These are phyloP conservation scores for Pluvialis apricaria DNA, from an alignment of 2,113 vertebrate genomes.

Conservation along the genomic window DNA sequence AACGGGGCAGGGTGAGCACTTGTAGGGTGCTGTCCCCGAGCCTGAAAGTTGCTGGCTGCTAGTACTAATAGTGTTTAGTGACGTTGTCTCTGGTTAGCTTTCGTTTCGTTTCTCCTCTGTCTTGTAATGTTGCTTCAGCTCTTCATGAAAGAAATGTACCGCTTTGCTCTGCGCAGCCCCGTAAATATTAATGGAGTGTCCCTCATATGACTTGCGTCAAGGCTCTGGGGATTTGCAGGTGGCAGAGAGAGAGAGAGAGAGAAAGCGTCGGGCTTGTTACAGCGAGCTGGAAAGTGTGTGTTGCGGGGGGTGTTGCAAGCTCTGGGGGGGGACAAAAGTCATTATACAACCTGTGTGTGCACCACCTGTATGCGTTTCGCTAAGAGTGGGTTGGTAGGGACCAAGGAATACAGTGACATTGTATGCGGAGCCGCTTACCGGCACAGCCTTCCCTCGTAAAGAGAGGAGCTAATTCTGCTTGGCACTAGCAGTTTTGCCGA, in stretches of 20 bases:
- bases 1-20: conserved; percentile 79
- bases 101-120: not conserved
- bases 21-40: not conserved
- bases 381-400: no score
- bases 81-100: not conserved
- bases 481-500: not conserved
- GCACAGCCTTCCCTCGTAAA: not conserved
- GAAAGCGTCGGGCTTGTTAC: not conserved
- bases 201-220: not conserved
- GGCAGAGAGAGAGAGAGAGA: not conserved
- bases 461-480: not conserved
- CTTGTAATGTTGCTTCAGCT: not conserved
- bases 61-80: not conserved
- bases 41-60: not conserved
- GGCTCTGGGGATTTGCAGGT: not conserved
- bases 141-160: not conserved
- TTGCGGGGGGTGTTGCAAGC: not conserved
- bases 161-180: not conserved
- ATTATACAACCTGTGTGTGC: not conserved
- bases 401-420: not conserved
- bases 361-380: not conserved
- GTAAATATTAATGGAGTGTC: not conserved
- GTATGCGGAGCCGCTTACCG: not conserved
- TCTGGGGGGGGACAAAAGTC: not conserved
- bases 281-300: not conserved